These are phyloP conservation scores for Phalanger gymnotis DNA, from an alignment of 2,797 vertebrate species.

Conservation along the genomic window DNA sequence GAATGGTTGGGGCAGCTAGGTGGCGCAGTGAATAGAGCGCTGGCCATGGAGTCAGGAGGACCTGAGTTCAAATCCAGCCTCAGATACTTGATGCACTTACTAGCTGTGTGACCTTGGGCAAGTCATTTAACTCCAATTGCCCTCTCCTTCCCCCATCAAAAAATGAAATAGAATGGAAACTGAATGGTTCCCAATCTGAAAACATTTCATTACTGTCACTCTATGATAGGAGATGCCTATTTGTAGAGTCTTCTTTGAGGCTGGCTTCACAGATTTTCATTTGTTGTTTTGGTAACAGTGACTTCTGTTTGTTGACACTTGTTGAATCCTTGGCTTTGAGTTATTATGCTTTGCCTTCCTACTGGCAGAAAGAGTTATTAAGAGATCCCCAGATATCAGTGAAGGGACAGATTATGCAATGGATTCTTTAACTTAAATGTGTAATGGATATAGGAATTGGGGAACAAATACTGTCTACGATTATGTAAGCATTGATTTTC, in stretches of 20 bases:
- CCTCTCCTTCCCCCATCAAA: too few relatives aligned
- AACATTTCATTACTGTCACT: background rate
- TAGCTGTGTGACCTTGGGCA: too few relatives aligned
- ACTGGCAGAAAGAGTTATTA: slow-evolving; percentile 18
- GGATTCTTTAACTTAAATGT: slow-evolving; percentile 9
- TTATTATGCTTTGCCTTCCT: background rate
- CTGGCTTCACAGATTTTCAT: background rate
- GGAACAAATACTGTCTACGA: background rate
- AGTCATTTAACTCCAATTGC: too few relatives aligned
- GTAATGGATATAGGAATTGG: background rate
- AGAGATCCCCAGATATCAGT: background rate
- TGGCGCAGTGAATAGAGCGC: too few relatives aligned
- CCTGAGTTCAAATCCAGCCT: too few relatives aligned
- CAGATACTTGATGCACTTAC: too few relatives aligned
- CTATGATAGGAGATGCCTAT: background rate
- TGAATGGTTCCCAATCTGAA: background rate
- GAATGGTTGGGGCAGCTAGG: too few relatives aligned
- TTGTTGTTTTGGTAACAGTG: background rate
- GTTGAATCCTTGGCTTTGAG: background rate
- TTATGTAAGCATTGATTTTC: background rate
- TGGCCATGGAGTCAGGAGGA: too few relatives aligned
- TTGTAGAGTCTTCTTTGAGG: slow-evolving; percentile 1
- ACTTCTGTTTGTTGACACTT: background rate
- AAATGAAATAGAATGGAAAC: too few relatives aligned
- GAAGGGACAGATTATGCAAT: background rate